phyloP scores from a whole-genome alignment of 2,888 invertebrate species.

The Abrostola tripartita region DNA sequence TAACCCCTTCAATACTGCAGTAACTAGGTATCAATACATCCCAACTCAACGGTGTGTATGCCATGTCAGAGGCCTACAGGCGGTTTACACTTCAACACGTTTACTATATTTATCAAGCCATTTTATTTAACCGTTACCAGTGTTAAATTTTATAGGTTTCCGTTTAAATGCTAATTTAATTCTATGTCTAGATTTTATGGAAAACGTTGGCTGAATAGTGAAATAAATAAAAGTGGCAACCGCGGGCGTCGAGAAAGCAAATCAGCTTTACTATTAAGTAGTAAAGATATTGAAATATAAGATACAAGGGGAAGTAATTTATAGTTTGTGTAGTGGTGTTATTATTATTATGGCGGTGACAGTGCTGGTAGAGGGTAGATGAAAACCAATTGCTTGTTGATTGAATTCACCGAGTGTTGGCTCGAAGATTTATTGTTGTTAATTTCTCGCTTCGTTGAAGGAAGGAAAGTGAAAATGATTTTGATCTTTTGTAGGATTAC shows the following conservation, averaged over 20 bases:
- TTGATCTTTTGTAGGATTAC: too few species aligned
- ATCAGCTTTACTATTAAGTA: background rate
- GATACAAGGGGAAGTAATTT: conserved; percentile 19
- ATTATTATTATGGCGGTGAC: conserved; percentile 23
- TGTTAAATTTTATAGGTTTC: conserved; percentile 29
- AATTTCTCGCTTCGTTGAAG: too few species aligned
- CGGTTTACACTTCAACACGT: too few species aligned
- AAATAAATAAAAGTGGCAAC: conserved; percentile 20
- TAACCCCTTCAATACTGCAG: too few species aligned
- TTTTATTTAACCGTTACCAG: conserved; percentile 26
- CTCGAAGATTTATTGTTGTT: too few species aligned
- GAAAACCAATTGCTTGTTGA: conserved; percentile 1
- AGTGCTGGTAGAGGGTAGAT: conserved; percentile 15
- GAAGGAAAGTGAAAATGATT: too few species aligned
- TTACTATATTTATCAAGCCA: conserved; percentile 19
- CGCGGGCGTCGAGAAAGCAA: background rate
- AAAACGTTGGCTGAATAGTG: conserved; percentile 14
- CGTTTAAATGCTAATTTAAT: conserved; percentile 32
- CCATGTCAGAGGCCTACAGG: too few species aligned
- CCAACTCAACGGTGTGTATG: too few species aligned
- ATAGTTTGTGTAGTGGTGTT: conserved; percentile 8
- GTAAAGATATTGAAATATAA: conserved; percentile 23
- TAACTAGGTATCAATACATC: too few species aligned
- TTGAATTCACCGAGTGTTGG: conserved; percentile 9
- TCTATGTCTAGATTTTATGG: conserved; percentile 22